A percentile compares a stretch with the other conserved stretches of the same genome.
Conservation (phyloP, 2,113 vertebrate species). For the Dendropsophus ebraccatus region DNA sequence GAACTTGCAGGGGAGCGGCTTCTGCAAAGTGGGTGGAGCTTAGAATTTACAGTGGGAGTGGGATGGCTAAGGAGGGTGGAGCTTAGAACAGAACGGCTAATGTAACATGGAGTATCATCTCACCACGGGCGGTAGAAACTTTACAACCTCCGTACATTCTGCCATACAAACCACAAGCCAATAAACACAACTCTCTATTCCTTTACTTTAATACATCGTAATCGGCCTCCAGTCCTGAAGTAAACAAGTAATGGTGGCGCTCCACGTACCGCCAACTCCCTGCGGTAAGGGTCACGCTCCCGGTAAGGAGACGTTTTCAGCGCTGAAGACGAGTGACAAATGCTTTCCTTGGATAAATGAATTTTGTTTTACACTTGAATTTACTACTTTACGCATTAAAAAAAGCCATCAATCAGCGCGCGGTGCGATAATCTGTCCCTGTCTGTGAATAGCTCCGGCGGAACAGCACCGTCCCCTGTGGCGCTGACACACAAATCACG, state of each 20-base stretch:
- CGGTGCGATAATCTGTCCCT: neutral
- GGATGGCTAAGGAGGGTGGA: no score
- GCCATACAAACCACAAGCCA: neutral
- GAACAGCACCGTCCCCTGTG: neutral
- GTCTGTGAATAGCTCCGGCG: neutral
- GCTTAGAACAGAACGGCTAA: no score
- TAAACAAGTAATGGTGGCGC: neutral
- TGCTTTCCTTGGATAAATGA: neutral
- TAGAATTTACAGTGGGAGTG: no score
- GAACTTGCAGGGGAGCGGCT: no score
- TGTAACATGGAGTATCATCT: no score
- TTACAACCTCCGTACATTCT: neutral
- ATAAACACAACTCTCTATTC: neutral
- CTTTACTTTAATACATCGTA: neutral
- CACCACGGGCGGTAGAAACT: neutral
- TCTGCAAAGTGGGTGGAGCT: no score
- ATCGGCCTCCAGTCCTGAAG: neutral
- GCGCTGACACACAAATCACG: neutral
- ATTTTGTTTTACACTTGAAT: slow-evolving; percentile 4
- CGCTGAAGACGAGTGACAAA: neutral
- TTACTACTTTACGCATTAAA: slow-evolving; percentile 16
- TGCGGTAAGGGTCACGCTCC: neutral
- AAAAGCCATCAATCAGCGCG: neutral
- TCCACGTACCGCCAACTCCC: neutral
- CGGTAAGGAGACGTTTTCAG: neutral